phyloP scores from a whole-genome alignment of 2,888 invertebrate genomes.

The Leptinotarsa juncta region DNA sequence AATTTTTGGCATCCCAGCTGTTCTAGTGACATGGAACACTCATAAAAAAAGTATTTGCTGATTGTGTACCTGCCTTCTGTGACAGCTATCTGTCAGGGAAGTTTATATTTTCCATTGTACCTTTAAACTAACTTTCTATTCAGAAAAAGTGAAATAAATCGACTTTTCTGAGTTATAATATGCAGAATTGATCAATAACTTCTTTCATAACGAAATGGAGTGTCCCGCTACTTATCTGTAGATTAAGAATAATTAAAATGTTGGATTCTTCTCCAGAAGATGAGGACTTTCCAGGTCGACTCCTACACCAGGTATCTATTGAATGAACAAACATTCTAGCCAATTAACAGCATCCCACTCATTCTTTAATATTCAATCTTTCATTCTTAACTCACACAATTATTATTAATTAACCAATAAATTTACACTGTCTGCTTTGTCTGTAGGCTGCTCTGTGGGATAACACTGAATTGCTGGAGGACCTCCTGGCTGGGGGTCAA shows the following conservation, averaged over 20 bases:
- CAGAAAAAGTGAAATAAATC: background rate
- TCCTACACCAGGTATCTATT: constrained; percentile 76
- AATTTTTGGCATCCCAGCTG: too few species aligned
- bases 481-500: constrained; percentile 79
- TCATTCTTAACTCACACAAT: background rate
- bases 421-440: background rate
- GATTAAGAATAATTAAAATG: constrained; percentile 29
- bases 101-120: background rate
- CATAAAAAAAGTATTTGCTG: too few species aligned
- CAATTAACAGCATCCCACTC: background rate
- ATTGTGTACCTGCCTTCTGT: background rate
- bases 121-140: background rate
- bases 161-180: background rate
- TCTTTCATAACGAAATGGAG: background rate
- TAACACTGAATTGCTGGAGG: constrained; percentile 86
- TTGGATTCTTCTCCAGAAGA: constrained; percentile 83
- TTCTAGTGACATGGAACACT: too few species aligned
- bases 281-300: constrained; percentile 81
- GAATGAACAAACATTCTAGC: background rate
- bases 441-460: constrained; percentile 88
- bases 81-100: background rate
- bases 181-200: background rate
- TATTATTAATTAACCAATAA: background rate
- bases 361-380: background rate
- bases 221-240: background rate